phyloP scores from a whole-genome alignment of 1,140 invertebrate genomes.

The Rhagoletis zephyria region DNA sequence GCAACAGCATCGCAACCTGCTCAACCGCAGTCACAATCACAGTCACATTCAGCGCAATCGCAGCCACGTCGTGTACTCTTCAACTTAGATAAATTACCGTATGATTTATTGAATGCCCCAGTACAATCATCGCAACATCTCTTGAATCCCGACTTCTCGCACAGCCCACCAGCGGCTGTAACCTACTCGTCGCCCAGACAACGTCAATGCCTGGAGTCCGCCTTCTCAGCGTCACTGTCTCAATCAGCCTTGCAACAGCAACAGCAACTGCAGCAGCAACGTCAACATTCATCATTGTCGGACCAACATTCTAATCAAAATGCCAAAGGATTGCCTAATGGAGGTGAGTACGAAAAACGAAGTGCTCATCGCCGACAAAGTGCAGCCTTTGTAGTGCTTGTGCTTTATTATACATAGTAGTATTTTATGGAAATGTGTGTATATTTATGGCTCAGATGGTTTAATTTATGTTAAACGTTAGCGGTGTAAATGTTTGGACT shows the following conservation, averaged over 20 bases:
- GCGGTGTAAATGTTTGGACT: background rate
- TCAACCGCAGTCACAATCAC: conserved; percentile 48
- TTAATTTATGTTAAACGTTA: no score
- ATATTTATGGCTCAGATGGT: background rate
- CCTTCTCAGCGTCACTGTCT: conserved; percentile 57
- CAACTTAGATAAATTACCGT: conserved; percentile 73
- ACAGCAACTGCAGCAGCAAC: conserved; percentile 61
- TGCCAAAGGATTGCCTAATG: conserved; percentile 73
- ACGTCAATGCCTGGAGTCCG: conserved; percentile 60
- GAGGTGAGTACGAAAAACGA: conserved; percentile 60
- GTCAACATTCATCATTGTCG: conserved; percentile 72
- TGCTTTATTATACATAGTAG: background rate
- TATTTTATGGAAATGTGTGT: conserved; percentile 1
- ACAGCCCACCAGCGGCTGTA: conserved; percentile 60
- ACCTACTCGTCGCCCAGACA: conserved; percentile 38
- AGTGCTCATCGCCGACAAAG: conserved; percentile 10
- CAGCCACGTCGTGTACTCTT: conserved; percentile 71
- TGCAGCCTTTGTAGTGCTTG: background rate
- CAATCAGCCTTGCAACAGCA: conserved; percentile 58
- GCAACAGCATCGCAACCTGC: conserved; percentile 56
- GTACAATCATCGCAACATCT: conserved; percentile 60
- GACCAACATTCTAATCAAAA: conserved; percentile 73
- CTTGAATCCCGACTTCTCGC: conserved; percentile 68
- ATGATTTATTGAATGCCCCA: conserved; percentile 73
- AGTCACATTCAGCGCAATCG: conserved; percentile 55